Percentiles rank a stretch among this genome's conserved stretches.
phyloP scores from a whole-genome alignment of 2,113 vertebrate genomes.

The Hyla sarda region DNA sequence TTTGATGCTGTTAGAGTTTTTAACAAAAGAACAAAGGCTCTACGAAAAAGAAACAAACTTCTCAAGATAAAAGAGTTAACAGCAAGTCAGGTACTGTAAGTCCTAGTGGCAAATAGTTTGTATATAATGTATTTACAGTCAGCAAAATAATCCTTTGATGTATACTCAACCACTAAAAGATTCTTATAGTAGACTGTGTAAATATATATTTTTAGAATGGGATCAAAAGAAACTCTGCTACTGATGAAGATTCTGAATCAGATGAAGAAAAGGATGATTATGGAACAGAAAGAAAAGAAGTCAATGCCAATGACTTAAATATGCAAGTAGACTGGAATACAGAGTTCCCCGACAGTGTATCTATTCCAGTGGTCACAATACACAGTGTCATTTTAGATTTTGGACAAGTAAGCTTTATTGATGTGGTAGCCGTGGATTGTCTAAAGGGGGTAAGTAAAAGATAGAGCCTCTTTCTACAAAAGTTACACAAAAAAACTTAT shows the following conservation, averaged over 20 bases:
- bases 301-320: conserved; percentile 75
- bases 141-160: background rate
- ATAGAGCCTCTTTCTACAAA: background rate
- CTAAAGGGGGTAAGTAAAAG: conserved; percentile 75
- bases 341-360: conserved; percentile 81
- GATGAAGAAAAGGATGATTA: conserved; percentile 75
- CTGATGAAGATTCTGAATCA: conserved; percentile 75
- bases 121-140: background rate
- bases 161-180: no score
- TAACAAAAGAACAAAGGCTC: conserved; percentile 85
- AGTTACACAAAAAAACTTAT: background rate
- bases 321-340: conserved; percentile 84
- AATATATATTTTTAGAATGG: conserved; percentile 71
- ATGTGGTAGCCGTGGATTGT: conserved; percentile 82
- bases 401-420: conserved; percentile 82
- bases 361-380: conserved; percentile 81
- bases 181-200: conserved; percentile 35
- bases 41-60: conserved; percentile 82
- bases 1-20: conserved; percentile 86
- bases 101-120: background rate
- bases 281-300: conserved; percentile 60
- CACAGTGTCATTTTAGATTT: conserved; percentile 87
- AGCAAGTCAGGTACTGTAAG: conserved; percentile 74
- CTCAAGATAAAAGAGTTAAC: conserved; percentile 83
- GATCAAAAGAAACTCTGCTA: conserved; percentile 73